Evolutionary conservation across 2,888 invertebrate species (phyloP).

Genomic region (Galerucella calmariensis): DNA sequence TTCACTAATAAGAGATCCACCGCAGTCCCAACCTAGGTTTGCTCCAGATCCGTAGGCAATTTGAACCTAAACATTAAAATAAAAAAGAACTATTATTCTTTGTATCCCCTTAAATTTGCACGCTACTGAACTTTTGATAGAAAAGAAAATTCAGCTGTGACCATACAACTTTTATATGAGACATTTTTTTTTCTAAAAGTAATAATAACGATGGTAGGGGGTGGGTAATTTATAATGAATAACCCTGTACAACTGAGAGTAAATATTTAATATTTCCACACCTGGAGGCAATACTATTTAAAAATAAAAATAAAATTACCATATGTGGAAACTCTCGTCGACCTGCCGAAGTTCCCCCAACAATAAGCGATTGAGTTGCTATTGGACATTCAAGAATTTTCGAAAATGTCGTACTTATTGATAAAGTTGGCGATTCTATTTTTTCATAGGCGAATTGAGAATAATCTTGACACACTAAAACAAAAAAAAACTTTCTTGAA

Average conservation of each 20-base stretch:
- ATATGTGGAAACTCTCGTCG: constrained; percentile 70
- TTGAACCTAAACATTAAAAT: constrained; percentile 50
- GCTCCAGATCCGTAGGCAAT: constrained; percentile 52
- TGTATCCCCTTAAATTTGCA: no score
- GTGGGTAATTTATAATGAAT: no score
- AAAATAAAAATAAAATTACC: constrained; percentile 4
- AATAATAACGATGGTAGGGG: no score
- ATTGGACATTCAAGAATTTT: constrained; percentile 62
- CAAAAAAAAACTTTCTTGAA: constrained; percentile 32
- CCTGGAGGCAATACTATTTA: neutral
- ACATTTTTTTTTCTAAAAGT: no score
- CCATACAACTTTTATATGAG: no score
- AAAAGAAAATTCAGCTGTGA: no score
- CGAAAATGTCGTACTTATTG: constrained; percentile 50
- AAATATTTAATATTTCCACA: neutral
- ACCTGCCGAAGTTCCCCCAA: constrained; percentile 63
- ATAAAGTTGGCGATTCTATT: constrained; percentile 56
- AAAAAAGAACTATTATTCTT: no score
- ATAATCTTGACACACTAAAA: constrained; percentile 66
- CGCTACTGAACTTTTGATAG: no score
- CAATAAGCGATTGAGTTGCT: constrained; percentile 62
- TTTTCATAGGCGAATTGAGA: constrained; percentile 60
- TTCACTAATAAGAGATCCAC: constrained; percentile 74
- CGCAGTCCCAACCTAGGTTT: constrained; percentile 69
- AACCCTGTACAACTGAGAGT: neutral